phyloP scores from a whole-genome alignment of 2,888 invertebrate species.

The Latheticus oryzae region DNA sequence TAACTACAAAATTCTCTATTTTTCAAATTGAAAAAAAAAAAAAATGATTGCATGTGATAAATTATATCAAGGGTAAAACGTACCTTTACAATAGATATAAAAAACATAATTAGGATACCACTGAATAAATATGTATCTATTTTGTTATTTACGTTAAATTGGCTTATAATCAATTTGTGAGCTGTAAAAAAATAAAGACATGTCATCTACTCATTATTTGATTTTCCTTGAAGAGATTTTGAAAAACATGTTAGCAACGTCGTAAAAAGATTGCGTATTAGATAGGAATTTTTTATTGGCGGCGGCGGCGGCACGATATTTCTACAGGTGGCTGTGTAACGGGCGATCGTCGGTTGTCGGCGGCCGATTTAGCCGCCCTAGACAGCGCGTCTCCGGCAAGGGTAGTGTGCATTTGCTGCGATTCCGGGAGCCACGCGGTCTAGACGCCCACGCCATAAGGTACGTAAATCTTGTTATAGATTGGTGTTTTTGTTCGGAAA shows the following conservation, averaged over 20 bases:
- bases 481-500: background rate
- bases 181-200: constrained; percentile 31
- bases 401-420: constrained; percentile 45
- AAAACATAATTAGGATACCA: constrained; percentile 23
- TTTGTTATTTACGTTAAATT: constrained; percentile 47
- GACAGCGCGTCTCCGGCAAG: constrained; percentile 46
- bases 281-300: constrained; percentile 26
- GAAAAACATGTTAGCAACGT: background rate
- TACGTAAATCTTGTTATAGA: constrained; percentile 34
- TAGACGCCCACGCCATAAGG: constrained; percentile 35
- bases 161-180: constrained; percentile 41
- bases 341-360: constrained; percentile 46
- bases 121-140: constrained; percentile 44
- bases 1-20: too few relatives aligned
- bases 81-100: constrained; percentile 23
- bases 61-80: constrained; percentile 20
- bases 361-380: constrained; percentile 46
- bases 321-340: constrained; percentile 47
- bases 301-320: constrained; percentile 36
- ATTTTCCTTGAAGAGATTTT: constrained; percentile 1
- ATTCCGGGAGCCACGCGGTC: constrained; percentile 43
- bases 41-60: background rate
- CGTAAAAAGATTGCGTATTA: constrained; percentile 35
- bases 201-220: constrained; percentile 13
- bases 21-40: background rate